Conservation (phyloP, 2,888 invertebrate genomes). For the Pachymerium ferrugineum region DNA sequence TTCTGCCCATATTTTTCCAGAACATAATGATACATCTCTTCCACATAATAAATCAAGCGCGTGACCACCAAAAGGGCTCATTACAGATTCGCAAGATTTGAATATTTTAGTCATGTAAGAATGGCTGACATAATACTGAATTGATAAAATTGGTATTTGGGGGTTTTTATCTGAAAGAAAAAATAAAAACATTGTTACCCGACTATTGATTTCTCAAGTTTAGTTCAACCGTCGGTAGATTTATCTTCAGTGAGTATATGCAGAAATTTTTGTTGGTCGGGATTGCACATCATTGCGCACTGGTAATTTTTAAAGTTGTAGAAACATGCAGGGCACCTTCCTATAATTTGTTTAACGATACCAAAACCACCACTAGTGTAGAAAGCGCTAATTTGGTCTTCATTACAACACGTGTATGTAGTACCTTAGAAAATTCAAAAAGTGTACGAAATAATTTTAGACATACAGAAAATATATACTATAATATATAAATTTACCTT, state of each 20-base stretch:
- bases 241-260: no score
- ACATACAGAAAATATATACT: no score
- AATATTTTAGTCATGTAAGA: neutral
- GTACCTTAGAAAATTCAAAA: neutral
- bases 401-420: neutral
- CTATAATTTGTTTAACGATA: constrained; percentile 52
- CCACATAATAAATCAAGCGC: neutral
- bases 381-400: neutral
- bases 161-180: neutral
- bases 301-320: constrained; percentile 74
- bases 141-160: neutral
- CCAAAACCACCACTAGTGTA: neutral
- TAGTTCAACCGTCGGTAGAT: no score
- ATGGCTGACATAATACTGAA: neutral
- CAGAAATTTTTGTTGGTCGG: constrained; percentile 58
- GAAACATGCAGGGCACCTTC: constrained; percentile 81
- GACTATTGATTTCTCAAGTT: no score
- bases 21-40: neutral
- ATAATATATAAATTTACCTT: no score
- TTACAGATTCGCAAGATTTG: neutral
- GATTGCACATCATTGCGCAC: constrained; percentile 77
- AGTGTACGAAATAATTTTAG: no score
- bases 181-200: neutral
- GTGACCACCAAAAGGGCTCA: neutral
- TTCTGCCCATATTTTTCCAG: neutral